phyloP scores from a whole-genome alignment of 2,888 invertebrate species.

The Bruchidius siliquastri region DNA sequence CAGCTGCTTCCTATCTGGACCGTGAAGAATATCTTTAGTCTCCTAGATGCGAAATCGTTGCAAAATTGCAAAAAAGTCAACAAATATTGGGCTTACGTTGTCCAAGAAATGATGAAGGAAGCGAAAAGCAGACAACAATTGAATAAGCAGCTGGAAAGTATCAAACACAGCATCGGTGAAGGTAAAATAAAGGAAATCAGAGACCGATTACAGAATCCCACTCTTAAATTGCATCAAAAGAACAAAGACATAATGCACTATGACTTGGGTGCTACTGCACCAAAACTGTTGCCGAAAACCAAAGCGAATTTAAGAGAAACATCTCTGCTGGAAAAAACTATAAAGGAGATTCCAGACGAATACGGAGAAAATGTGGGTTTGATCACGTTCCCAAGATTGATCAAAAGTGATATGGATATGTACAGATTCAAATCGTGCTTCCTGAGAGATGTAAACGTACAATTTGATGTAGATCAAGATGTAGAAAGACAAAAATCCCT shows the following conservation, averaged over 20 bases:
- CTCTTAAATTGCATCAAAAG: neutral
- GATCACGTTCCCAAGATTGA: constrained; percentile 22
- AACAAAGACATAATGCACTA: constrained; percentile 7
- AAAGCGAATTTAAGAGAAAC: constrained; percentile 10
- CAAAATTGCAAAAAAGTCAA: constrained; percentile 27
- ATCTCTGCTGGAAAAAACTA: constrained; percentile 11
- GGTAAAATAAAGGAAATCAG: constrained; percentile 1
- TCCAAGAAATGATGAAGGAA: constrained; percentile 26
- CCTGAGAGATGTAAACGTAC: constrained; percentile 24
- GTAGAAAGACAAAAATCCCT: constrained; percentile 18
- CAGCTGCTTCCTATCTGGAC: constrained; percentile 32
- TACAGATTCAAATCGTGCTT: constrained; percentile 21
- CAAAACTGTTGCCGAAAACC: constrained; percentile 17
- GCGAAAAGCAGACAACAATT: constrained; percentile 22
- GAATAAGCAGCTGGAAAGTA: constrained; percentile 21
- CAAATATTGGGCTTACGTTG: constrained; percentile 26
- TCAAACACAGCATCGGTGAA: constrained; percentile 3
- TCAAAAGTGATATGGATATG: constrained; percentile 18
- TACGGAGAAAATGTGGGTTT: constrained; percentile 8
- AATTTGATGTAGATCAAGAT: constrained; percentile 17
- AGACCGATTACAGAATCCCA: neutral
- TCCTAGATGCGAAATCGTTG: constrained; percentile 27
- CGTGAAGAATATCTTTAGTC: constrained; percentile 30
- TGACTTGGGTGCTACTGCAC: constrained; percentile 16
- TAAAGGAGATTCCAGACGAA: constrained; percentile 3